phyloP scores from a whole-genome alignment of 2,888 invertebrate genomes.

The Zaprionus bogoriensis region DNA sequence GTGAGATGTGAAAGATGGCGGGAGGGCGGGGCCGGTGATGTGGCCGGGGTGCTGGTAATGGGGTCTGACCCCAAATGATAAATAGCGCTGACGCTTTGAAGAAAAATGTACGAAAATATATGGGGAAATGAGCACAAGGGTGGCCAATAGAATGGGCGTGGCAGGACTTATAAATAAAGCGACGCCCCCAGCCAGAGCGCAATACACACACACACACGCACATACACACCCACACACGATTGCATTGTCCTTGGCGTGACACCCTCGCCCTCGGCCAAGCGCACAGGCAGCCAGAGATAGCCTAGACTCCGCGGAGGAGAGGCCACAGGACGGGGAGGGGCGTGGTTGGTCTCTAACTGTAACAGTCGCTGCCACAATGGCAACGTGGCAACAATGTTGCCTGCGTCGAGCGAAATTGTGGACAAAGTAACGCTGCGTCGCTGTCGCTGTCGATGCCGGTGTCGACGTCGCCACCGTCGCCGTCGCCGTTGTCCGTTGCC shows the following conservation, averaged over 20 bases:
- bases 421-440: constrained; percentile 45
- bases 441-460: constrained; percentile 16
- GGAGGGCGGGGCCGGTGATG: too few relatives aligned
- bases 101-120: constrained; percentile 57
- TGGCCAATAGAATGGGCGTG: constrained; percentile 41
- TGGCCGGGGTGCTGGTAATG: neutral
- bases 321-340: too few relatives aligned
- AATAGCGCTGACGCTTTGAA: constrained; percentile 55
- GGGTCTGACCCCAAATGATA: constrained; percentile 48
- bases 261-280: neutral
- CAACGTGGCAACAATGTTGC: constrained; percentile 47
- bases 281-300: neutral
- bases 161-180: constrained; percentile 49
- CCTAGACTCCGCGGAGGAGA: too few relatives aligned
- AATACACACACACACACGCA: neutral
- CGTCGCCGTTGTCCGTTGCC: neutral
- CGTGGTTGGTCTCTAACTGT: constrained; percentile 35
- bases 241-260: constrained; percentile 66
- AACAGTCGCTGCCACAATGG: constrained; percentile 41
- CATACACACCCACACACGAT: constrained; percentile 10
- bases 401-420: constrained; percentile 22
- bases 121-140: constrained; percentile 38
- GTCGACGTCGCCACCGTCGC: too few relatives aligned
- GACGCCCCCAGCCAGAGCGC: constrained; percentile 6
- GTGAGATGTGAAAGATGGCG: too few relatives aligned